Conservation (phyloP, 2,113 vertebrate species). For the Addax nasomaculatus region DNA sequence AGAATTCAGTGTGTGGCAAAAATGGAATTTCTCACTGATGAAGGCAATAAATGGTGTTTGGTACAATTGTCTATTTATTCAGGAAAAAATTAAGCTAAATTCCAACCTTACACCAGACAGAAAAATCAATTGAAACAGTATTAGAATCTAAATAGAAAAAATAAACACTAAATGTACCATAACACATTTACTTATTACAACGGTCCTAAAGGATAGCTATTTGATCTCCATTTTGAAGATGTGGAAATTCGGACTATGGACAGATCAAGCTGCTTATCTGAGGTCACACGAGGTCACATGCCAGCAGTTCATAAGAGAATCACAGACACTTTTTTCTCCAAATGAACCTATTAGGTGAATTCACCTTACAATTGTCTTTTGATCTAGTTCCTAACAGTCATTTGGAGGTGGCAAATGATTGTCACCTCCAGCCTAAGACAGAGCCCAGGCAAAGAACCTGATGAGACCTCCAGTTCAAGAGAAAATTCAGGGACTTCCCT, state of each 20-base stretch:
- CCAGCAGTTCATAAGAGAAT: background rate
- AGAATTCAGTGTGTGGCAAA: background rate
- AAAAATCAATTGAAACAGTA: constrained; percentile 51
- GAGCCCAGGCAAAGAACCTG: background rate
- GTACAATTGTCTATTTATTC: background rate
- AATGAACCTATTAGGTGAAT: background rate
- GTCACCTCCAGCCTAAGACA: background rate
- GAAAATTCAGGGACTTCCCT: background rate
- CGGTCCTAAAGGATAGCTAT: background rate
- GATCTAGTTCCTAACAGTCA: background rate
- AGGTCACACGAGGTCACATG: background rate
- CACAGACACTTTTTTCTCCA: background rate
- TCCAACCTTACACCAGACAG: constrained; percentile 1
- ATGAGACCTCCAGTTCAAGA: background rate
- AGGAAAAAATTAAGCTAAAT: constrained; percentile 46
- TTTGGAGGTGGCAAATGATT: background rate
- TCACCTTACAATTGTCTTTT: background rate
- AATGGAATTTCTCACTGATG: background rate
- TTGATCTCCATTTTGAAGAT: background rate
- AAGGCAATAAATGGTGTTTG: background rate
- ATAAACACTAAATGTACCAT: constrained; percentile 24
- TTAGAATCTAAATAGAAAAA: constrained; percentile 51
- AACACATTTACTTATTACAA: constrained; percentile 4
- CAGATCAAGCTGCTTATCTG: background rate
- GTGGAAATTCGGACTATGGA: background rate